Evolutionary conservation across 1,140 invertebrate genomes (phyloP).

Genomic region (Euborellia annulipes): DNA sequence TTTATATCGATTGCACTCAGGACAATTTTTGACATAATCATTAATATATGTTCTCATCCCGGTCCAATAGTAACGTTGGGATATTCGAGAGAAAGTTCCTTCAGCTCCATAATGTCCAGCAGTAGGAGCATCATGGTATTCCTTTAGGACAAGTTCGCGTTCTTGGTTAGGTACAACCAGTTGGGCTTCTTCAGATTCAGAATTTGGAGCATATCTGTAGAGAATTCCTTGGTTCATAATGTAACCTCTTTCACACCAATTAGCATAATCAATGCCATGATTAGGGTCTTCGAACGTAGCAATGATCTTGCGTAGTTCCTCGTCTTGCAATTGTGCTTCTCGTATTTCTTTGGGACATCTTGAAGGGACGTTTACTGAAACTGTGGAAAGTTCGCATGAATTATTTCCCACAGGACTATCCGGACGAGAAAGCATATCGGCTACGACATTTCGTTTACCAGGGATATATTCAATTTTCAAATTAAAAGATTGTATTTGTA

Average conservation of each 20-base stretch:
- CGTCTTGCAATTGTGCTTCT: slow-evolving; percentile 17
- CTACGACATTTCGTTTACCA: too few species aligned
- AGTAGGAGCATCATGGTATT: slow-evolving; percentile 20
- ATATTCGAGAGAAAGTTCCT: too few species aligned
- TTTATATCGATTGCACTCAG: too few species aligned
- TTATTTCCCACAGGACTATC: neutral
- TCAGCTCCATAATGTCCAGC: too few species aligned
- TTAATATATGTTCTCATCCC: too few species aligned
- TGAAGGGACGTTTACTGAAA: slow-evolving; percentile 12
- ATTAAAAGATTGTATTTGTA: too few species aligned
- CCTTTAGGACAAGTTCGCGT: slow-evolving; percentile 9
- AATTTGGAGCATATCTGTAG: slow-evolving; percentile 14
- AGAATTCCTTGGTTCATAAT: slow-evolving; percentile 17
- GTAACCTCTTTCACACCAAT: slow-evolving; percentile 15
- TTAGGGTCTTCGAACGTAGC: slow-evolving; percentile 11
- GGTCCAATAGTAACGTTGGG: neutral
- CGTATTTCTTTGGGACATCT: slow-evolving; percentile 12
- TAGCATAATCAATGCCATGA: slow-evolving; percentile 1
- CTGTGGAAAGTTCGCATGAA: neutral
- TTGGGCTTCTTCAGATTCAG: slow-evolving; percentile 16
- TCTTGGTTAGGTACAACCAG: slow-evolving; percentile 16
- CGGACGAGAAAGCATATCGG: too few species aligned
- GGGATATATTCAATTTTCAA: too few species aligned
- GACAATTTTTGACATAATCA: too few species aligned
- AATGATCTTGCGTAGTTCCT: slow-evolving; percentile 16